Base-by-base conservation (phyloP, 2,888 invertebrate species). In the Dilophus febrilis region DNA sequence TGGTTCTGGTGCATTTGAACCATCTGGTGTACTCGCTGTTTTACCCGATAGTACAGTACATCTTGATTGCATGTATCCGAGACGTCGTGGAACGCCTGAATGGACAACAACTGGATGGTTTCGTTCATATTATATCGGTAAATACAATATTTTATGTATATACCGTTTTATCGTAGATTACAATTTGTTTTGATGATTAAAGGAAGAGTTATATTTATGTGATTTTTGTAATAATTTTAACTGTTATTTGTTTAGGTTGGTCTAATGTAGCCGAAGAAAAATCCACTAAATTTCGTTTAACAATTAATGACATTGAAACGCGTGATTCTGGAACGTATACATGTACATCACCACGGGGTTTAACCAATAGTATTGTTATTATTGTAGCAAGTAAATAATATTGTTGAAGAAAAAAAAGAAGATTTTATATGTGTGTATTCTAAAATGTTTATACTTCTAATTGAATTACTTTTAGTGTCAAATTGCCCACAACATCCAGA, bases 31-130 rank as follows among this genome's bases (percentile, higher is more conserved):
- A 46, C 60, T 88, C 44, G 79, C 79, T 19, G 79, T 87, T 32
- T 80, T 74, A 50, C 87, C 87, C 0, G 84, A 82, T 77, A 46
- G 60, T 44, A 81, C 81, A 4, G 64, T 88, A 14, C 77, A 83
- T 53, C 66, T 88, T 43, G 87, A 87, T 59, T 88, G 88, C 56
- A 71, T 87, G 49, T 78, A 80, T 52, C 75, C 77, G 2, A 66
- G 83, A 28, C 67, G 74, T 14, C 65, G 78, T 16, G 87, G 87
- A 2, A 78, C 80, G 45, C 87, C 88, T 1, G 81, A 83, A 51
- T 88, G 88, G 88, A 79, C 77, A 37, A 88, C 87, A 85, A 85
- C 85, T 1, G 78, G 85, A 41, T 76, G 77, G 42, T 71, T 74
- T 53, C 77, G 82, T 47, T 77, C 79, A 55, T 84, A 85, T 59